A percentile compares a stretch with the other conserved stretches of the same genome.
Conservation (phyloP, 2,888 invertebrate genomes). For the Urechis unicinctus region DNA sequence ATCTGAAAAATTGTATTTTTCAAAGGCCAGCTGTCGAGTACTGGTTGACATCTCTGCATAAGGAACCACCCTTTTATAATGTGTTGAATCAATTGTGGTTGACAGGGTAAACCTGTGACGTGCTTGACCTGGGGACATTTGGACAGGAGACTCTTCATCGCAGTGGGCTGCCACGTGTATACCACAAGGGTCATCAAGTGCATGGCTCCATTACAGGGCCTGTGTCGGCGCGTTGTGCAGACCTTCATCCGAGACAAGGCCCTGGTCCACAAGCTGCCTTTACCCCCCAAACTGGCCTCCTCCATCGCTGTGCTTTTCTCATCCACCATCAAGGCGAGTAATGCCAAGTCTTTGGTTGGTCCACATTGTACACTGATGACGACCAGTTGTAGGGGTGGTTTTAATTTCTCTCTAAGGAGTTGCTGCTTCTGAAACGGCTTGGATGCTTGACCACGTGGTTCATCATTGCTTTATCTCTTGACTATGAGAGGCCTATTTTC, state of each 20-base stretch:
- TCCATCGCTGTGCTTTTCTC: conserved; percentile 38
- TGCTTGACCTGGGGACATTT: conserved; percentile 98
- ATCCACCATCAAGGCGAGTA: conserved; percentile 81
- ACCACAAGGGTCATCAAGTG: conserved; percentile 85
- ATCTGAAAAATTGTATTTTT: too few relatives aligned
- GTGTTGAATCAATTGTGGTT: too few relatives aligned
- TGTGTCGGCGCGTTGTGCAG: conserved; percentile 67
- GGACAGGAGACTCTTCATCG: conserved; percentile 88
- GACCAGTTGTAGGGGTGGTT: too few relatives aligned
- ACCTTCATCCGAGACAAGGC: conserved; percentile 58
- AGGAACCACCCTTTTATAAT: too few relatives aligned
- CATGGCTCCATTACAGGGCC: conserved; percentile 81
- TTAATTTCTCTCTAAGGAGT: too few relatives aligned
- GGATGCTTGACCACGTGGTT: too few relatives aligned
- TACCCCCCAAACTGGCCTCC: conserved; percentile 70
- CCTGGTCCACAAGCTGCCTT: conserved; percentile 70
- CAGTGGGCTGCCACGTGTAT: conserved; percentile 80
- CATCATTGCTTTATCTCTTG: too few relatives aligned
- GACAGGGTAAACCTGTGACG: conserved; percentile 64
- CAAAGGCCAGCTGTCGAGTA: too few relatives aligned
- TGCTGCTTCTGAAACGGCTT: too few relatives aligned
- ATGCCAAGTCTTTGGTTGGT: not conserved
- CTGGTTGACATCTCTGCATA: too few relatives aligned
- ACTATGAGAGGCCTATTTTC: too few relatives aligned
- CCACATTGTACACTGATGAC: too few relatives aligned